Evolutionary conservation across 2,113 vertebrate species (phyloP).

Genomic region (Labeo rohita): DNA sequence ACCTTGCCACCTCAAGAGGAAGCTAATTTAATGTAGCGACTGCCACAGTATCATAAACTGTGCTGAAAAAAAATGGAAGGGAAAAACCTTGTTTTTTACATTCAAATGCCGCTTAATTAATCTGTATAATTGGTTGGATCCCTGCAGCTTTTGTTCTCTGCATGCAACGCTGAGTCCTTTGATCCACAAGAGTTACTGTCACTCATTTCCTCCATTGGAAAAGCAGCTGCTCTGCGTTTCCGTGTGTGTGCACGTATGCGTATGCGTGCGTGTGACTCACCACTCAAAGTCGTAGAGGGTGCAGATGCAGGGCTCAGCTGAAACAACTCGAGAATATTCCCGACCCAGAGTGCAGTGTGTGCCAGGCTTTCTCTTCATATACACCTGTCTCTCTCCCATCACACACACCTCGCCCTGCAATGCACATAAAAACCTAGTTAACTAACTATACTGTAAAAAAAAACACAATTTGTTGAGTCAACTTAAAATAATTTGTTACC

Average conservation of each 20-base stretch:
- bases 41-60: conserved; percentile 8
- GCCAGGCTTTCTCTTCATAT: conserved; percentile 89
- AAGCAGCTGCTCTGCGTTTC: conserved; percentile 1
- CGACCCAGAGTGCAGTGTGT: conserved; percentile 84
- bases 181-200: conserved; percentile 29
- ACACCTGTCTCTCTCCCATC: conserved; percentile 95
- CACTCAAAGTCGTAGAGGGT: conserved; percentile 93
- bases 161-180: conserved; percentile 32
- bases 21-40: conserved; percentile 5
- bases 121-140: conserved; percentile 37
- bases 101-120: conserved; percentile 31
- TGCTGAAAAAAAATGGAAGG: background rate
- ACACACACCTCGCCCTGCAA: conserved; percentile 89
- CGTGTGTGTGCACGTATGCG: background rate
- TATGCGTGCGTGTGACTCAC: conserved; percentile 73
- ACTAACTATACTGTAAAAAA: background rate
- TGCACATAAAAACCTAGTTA: background rate
- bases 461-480: too few species aligned
- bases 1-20: background rate
- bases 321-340: conserved; percentile 85
- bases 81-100: conserved; percentile 1
- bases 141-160: conserved; percentile 42
- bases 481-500: too few species aligned
- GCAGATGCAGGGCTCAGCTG: conserved; percentile 89
- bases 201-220: conserved; percentile 27